Evolutionary conservation across 37 sponge, comb jelly and placozoan species (phyloP).

Genomic region (Ephydatia muelleri): DNA sequence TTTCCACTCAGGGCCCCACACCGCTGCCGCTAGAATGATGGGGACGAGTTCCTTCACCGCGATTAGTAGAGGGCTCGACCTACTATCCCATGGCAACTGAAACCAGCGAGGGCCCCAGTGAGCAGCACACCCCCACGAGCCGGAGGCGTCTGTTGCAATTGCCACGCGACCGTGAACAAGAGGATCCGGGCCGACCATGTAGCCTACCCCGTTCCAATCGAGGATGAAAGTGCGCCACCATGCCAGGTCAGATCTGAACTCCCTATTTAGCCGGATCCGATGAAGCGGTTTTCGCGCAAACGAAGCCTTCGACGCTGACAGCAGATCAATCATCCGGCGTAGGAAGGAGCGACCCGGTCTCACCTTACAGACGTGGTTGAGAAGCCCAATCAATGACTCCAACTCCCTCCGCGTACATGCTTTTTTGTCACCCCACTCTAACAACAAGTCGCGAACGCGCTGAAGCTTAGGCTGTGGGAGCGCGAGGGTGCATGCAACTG

Average conservation of each 20-base stretch:
- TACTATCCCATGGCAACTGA: not conserved
- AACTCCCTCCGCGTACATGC: not conserved
- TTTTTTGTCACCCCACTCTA: not conserved
- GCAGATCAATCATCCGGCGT: not conserved
- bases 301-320: not conserved
- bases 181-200: not conserved
- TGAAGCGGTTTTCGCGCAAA: not conserved
- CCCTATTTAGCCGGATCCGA: slow-evolving; percentile 8
- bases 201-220: slow-evolving; percentile 25
- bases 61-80: not conserved
- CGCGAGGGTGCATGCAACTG: not conserved
- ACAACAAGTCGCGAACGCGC: not conserved
- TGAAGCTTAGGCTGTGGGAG: slow-evolving; percentile 7
- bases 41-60: slow-evolving; percentile 34
- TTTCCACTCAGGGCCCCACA: slow-evolving; percentile 23
- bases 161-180: not conserved
- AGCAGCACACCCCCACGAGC: slow-evolving; percentile 30
- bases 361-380: not conserved
- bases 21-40: slow-evolving; percentile 14
- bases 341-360: slow-evolving; percentile 20
- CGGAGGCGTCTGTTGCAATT: slow-evolving; percentile 25
- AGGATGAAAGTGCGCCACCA: slow-evolving; percentile 27
- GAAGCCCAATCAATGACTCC: not conserved
- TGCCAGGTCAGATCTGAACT: slow-evolving; percentile 18
- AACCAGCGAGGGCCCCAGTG: slow-evolving; percentile 7